Conservation (phyloP, 2,888 invertebrate genomes). For the Xestia sexstrigata region DNA sequence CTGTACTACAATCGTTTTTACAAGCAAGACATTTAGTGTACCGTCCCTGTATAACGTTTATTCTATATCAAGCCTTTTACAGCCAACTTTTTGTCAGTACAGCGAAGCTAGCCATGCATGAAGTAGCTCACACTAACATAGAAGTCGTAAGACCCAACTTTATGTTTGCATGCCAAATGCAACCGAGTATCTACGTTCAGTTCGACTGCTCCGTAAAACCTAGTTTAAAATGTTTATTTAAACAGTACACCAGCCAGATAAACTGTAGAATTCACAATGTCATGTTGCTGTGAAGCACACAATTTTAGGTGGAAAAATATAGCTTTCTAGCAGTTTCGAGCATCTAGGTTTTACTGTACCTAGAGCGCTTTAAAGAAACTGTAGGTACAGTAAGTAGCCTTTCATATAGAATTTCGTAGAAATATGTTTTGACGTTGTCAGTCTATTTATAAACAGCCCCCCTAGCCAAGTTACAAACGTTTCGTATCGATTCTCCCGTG, state of each 20-base stretch:
- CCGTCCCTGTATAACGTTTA: not conserved
- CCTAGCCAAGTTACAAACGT: too few species aligned
- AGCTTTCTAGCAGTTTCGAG: not conserved
- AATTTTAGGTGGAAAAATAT: constrained; percentile 24
- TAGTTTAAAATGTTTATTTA: constrained; percentile 34
- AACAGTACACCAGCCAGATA: constrained; percentile 20
- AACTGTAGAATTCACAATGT: constrained; percentile 34
- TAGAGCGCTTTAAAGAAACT: not conserved
- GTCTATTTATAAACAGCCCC: constrained; percentile 13
- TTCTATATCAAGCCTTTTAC: not conserved
- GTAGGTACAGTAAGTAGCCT: not conserved
- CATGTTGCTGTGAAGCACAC: constrained; percentile 2
- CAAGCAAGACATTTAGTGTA: not conserved
- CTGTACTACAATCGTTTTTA: too few species aligned
- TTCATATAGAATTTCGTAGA: constrained; percentile 36
- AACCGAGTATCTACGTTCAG: not conserved
- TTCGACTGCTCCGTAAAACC: constrained; percentile 20
- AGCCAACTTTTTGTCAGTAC: not conserved
- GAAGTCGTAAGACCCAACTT: not conserved
- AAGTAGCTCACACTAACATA: not conserved
- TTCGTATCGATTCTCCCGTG: too few species aligned
- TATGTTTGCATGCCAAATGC: not conserved
- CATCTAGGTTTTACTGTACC: not conserved
- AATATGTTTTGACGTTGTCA: not conserved
- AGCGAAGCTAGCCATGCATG: not conserved